phyloP scores from a whole-genome alignment of 2,797 vertebrate genomes.

The Hypotaenidia okinawae region DNA sequence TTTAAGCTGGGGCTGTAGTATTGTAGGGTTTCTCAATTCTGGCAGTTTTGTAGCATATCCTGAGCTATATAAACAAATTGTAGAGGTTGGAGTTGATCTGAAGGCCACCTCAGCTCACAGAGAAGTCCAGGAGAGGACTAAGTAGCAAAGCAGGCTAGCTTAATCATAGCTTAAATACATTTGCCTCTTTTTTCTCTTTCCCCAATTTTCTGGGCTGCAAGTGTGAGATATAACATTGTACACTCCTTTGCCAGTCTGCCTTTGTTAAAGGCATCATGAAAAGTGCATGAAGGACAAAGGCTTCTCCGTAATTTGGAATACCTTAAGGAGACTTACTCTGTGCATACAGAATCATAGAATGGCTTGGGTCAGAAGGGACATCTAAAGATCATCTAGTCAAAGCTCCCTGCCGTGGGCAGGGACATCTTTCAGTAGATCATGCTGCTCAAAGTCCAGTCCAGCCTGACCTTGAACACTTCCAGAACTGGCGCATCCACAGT shows the following conservation, averaged over 20 bases:
- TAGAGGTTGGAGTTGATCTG: neutral
- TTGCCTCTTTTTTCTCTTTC: neutral
- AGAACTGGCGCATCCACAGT: neutral
- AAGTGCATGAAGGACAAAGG: neutral
- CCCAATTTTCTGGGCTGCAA: neutral
- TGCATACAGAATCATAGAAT: neutral
- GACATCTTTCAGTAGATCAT: neutral
- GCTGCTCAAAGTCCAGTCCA: neutral
- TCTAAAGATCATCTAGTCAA: neutral
- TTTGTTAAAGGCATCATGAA: neutral
- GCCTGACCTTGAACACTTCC: neutral
- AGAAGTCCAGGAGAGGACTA: neutral
- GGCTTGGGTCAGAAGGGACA: neutral
- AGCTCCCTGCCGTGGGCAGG: accelerated
- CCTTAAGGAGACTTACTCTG: neutral
- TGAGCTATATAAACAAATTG: neutral
- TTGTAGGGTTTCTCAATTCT: neutral
- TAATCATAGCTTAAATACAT: neutral
- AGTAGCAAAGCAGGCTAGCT: neutral
- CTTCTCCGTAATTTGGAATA: neutral
- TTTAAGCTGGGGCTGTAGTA: neutral
- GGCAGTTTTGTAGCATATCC: neutral
- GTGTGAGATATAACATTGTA: neutral
- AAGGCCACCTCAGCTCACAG: neutral
- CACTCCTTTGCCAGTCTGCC: neutral